A percentile compares a stretch with the other conserved stretches of the same genome.
phyloP scores from a whole-genome alignment of 1,140 invertebrate genomes.

The Nasonia longicornis region DNA sequence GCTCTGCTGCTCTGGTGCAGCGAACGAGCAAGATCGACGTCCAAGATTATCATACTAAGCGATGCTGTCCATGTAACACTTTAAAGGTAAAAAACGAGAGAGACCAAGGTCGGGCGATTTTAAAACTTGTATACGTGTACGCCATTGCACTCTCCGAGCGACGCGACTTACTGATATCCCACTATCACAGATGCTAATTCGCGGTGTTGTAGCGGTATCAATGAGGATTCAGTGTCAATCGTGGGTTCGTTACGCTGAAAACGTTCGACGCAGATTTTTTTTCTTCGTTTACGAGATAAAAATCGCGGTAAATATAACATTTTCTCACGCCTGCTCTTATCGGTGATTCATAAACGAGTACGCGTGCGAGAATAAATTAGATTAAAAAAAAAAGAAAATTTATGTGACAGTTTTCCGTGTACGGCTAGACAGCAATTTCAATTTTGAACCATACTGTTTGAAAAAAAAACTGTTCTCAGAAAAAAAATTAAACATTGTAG shows the following conservation, averaged over 20 bases:
- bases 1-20: constrained; percentile 17
- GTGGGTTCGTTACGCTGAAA: background rate
- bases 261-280: too few relatives aligned
- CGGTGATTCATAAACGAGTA: background rate
- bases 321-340: background rate
- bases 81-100: constrained; percentile 55
- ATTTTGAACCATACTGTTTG: background rate
- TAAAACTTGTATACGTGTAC: constrained; percentile 55
- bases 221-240: background rate
- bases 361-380: background rate
- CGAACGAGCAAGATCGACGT: constrained; percentile 54
- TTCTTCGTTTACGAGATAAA: background rate
- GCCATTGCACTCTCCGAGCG: constrained; percentile 26
- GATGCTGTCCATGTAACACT: constrained; percentile 61
- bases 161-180: background rate
- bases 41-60: constrained; percentile 59
- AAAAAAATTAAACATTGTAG: too few relatives aligned
- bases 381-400: background rate
- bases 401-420: background rate
- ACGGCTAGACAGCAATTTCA: background rate
- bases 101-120: constrained; percentile 58
- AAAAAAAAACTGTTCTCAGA: background rate
- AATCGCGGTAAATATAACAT: constrained; percentile 3
- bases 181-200: background rate
- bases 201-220: background rate